A percentile compares a stretch with the other conserved stretches of the same genome.
Conservation (phyloP, 2,113 vertebrate species). For the Corydoras maculifer region DNA sequence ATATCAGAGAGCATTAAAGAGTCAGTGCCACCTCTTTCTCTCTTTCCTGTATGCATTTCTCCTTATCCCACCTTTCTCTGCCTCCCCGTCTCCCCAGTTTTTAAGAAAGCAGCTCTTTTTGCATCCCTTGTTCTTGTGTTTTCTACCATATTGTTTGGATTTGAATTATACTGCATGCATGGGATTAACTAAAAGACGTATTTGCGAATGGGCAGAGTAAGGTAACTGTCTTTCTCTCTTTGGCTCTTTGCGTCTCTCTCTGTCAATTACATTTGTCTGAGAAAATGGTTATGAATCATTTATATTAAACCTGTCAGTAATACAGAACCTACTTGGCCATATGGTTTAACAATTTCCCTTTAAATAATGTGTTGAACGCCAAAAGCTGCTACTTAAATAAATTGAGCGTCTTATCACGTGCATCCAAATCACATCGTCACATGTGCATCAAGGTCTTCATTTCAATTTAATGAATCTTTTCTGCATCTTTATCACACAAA, state of each 20-base stretch:
- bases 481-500: neutral
- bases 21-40: constrained; percentile 29
- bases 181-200: constrained; percentile 51
- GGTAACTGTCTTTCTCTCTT: constrained; percentile 54
- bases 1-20: constrained; percentile 55
- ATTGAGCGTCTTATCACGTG: neutral
- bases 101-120: constrained; percentile 61
- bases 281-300: neutral
- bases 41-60: constrained; percentile 37
- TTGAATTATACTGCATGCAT: constrained; percentile 64
- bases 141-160: constrained; percentile 58
- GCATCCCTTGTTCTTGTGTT: constrained; percentile 63
- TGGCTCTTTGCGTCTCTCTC: constrained; percentile 28
- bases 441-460: too few species aligned
- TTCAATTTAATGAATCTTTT: too few species aligned
- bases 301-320: too few species aligned
- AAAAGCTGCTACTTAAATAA: neutral
- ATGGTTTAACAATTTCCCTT: neutral
- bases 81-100: constrained; percentile 40
- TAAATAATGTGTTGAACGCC: neutral
- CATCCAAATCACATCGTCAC: too few species aligned
- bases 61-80: constrained; percentile 24
- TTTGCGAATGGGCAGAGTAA: constrained; percentile 46
- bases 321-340: too few species aligned
- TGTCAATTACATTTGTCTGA: neutral